phyloP scores from a whole-genome alignment of 2,113 vertebrate species.

The Agapornis roseicollis region DNA sequence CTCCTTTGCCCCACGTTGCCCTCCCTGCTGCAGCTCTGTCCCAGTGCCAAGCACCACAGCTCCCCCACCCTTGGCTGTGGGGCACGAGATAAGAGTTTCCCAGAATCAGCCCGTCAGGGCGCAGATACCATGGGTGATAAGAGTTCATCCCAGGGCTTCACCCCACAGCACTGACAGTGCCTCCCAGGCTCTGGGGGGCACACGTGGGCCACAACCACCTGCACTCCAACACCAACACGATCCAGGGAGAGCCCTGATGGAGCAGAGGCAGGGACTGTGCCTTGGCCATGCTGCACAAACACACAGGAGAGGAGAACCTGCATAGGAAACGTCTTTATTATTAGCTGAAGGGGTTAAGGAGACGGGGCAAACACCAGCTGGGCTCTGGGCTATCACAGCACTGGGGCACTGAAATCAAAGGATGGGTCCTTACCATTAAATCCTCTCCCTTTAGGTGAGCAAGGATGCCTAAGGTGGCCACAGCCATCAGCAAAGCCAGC shows the following conservation, averaged over 20 bases:
- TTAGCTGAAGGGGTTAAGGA: neutral
- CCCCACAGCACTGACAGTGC: rapidly evolving
- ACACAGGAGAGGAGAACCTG: neutral
- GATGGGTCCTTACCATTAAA: neutral
- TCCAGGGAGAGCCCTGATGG: neutral
- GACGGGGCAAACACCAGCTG: neutral
- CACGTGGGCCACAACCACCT: neutral
- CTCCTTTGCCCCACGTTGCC: neutral
- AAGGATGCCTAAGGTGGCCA: too few relatives aligned
- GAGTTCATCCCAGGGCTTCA: neutral
- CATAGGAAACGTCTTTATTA: neutral
- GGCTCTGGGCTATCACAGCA: neutral
- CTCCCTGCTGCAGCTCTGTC: neutral
- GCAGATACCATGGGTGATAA: neutral
- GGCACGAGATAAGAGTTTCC: neutral
- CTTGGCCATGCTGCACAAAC: neutral
- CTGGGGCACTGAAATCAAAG: neutral
- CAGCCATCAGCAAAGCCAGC: neutral
- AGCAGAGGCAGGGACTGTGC: neutral
- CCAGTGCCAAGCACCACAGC: rapidly evolving
- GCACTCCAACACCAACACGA: rapidly evolving
- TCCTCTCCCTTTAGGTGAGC: neutral
- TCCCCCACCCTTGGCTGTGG: neutral
- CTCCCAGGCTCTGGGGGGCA: neutral
- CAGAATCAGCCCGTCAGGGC: neutral